Percentiles rank a stretch among this genome's conserved stretches.
phyloP scores from a whole-genome alignment of 1,140 invertebrate genomes.

The Tetragnatha versicolor region DNA sequence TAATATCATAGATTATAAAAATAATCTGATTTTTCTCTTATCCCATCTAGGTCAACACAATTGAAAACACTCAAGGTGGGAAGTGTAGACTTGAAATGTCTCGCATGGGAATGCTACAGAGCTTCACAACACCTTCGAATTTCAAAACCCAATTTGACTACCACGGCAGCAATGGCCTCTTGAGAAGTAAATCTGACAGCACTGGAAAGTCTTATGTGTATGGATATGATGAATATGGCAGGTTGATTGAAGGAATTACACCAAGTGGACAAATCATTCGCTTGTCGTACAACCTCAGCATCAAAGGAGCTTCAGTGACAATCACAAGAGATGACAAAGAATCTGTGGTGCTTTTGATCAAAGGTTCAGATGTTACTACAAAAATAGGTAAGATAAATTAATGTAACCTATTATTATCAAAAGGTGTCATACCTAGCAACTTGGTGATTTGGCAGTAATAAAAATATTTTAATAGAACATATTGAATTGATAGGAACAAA shows the following conservation, averaged over 20 bases:
- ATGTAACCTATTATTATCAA: no score
- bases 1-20: no score
- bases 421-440: no score
- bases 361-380: slow-evolving; percentile 78
- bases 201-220: slow-evolving; percentile 79
- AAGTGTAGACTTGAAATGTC: slow-evolving; percentile 85
- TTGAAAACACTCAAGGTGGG: slow-evolving; percentile 91
- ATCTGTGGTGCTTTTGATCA: slow-evolving; percentile 83
- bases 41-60: slow-evolving; percentile 75
- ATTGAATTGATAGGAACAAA: no score
- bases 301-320: slow-evolving; percentile 58
- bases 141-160: slow-evolving; percentile 72
- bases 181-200: slow-evolving; percentile 75
- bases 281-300: slow-evolving; percentile 66
- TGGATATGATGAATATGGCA: slow-evolving; percentile 84
- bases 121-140: slow-evolving; percentile 57
- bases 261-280: slow-evolving; percentile 90
- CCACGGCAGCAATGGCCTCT: slow-evolving; percentile 78
- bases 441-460: no score
- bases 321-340: slow-evolving; percentile 75
- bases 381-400: slow-evolving; percentile 54
- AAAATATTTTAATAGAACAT: no score
- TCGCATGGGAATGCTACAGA: slow-evolving; percentile 56
- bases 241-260: slow-evolving; percentile 82
- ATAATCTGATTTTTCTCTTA: no score